Evolutionary conservation across 2,797 vertebrate genomes (phyloP), one percentile per base, ranked within the genome.

Genomic region (Spondyliosoma cantharus): DNA sequence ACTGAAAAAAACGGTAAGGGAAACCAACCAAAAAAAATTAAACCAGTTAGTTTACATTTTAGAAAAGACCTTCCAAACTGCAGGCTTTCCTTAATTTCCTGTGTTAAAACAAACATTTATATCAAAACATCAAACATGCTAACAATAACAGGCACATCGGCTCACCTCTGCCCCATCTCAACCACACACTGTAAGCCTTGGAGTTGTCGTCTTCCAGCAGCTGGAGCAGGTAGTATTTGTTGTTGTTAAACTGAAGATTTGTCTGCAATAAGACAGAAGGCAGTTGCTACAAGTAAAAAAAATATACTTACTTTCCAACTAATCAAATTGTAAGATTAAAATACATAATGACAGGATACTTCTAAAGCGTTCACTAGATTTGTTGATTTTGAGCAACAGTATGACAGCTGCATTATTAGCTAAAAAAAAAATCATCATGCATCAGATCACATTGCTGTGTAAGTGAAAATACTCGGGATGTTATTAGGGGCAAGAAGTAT

Each of bases 221-320:
- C 88, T 98, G 97, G 80, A 98, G 96, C 88, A 97, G 86, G 90
- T 97, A 98, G 80, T 94, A 98, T 82, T 98, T 98, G 89, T 98
- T 98, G 93, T 97, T 97, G 93, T 98, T 98, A 83, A 95, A 96
- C 84, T 97, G 96, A 56, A 98, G 93, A 80, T 97, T 97, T 50
- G 97, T 98, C 97, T 98, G 88, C 6, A 83, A 58, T 3, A 66
- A 54, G 13, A 76, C 37, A 43, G 8, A 58, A 27, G 9, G 12
- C 2, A 13, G 61, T 48, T 54, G 17, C 3, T 42, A 1, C 1
- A 27, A 61, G 22, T 12, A 2, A 24, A 4, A 65, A 24, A 4
- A 65, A 59, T 50, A 16, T 69, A 20, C 22, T 66, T 1, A 56
- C 7, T 3, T 53, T 54, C 15, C 1, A 5, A 53, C 2, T 43